Conservation (phyloP, 2,113 vertebrate species). For the Pitta sordida region DNA sequence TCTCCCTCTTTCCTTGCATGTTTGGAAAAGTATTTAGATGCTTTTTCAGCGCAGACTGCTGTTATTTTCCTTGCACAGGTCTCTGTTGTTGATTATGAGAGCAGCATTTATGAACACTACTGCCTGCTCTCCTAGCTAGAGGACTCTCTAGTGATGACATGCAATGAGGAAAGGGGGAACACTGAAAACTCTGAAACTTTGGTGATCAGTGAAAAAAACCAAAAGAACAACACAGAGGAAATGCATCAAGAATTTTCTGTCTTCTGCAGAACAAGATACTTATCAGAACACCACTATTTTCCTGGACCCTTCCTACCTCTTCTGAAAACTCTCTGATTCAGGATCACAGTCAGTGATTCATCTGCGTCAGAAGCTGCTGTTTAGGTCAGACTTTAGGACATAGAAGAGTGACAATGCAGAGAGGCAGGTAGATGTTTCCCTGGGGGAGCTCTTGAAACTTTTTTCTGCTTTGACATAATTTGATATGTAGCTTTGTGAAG, state of each 20-base stretch:
- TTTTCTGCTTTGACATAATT: neutral
- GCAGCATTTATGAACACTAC: neutral
- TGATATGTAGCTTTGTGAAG: neutral
- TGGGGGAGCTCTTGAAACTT: too few species aligned
- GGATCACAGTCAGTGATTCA: neutral
- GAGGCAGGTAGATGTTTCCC: neutral
- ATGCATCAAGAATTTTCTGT: neutral
- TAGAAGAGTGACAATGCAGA: neutral
- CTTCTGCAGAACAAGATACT: neutral
- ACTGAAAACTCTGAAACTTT: neutral
- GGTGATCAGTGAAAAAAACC: neutral
- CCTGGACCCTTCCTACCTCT: neutral
- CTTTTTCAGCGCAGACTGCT: neutral
- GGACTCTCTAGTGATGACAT: neutral
- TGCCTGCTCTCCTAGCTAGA: neutral
- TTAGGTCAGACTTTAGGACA: neutral
- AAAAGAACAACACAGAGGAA: neutral
- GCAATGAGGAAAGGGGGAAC: neutral
- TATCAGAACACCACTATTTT: neutral
- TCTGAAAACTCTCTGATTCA: neutral
- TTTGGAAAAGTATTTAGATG: neutral
- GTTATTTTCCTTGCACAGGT: neutral
- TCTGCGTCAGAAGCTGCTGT: neutral
- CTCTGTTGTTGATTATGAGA: neutral
- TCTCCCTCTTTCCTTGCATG: neutral